phyloP scores from a whole-genome alignment of 1,140 invertebrate species.

The Drosophila lini region DNA sequence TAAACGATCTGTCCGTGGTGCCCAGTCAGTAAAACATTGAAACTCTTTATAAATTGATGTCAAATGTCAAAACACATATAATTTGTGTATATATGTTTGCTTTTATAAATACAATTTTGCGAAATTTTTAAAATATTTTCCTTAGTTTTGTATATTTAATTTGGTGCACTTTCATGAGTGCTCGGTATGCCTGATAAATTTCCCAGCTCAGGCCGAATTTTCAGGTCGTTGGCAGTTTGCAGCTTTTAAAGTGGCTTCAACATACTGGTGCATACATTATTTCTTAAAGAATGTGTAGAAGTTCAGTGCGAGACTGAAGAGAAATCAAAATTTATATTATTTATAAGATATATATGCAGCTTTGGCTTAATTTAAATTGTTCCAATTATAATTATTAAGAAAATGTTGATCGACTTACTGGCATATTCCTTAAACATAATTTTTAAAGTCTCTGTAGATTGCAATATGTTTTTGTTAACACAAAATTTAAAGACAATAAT shows the following conservation, averaged over 20 bases:
- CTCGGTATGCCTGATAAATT: constrained; percentile 1
- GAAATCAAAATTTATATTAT: not conserved
- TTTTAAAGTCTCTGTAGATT: no score
- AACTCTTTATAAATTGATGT: not conserved
- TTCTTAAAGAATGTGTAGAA: not conserved
- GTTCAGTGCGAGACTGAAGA: not conserved
- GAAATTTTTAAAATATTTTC: not conserved
- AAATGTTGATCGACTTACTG: no score
- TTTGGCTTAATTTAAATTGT: not conserved
- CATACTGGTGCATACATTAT: not conserved
- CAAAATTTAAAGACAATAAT: no score
- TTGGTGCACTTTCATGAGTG: not conserved
- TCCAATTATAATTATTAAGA: no score
- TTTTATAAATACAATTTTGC: not conserved
- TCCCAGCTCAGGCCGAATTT: not conserved
- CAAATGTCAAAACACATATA: not conserved
- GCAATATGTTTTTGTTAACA: no score
- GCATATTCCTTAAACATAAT: no score
- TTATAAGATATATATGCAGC: not conserved
- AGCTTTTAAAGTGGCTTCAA: not conserved
- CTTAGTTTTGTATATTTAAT: not conserved
- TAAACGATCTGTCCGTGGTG: not conserved
- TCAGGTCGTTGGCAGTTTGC: constrained; percentile 7
- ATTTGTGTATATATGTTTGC: not conserved
- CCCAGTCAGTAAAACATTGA: not conserved